Conservation (phyloP, 2,113 vertebrate species). For the Sus scrofa region DNA sequence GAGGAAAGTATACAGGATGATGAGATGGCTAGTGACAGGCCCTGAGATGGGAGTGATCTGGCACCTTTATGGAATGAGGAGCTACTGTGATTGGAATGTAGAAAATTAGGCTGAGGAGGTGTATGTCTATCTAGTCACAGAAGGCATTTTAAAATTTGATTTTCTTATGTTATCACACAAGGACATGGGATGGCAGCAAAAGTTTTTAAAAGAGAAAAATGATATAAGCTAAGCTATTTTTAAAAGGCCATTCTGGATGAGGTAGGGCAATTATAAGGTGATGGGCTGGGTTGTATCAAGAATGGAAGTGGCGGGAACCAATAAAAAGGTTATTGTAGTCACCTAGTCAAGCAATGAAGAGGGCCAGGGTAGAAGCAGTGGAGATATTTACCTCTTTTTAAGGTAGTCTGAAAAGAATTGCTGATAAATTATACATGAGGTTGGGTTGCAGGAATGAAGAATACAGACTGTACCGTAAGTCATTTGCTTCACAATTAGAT, state of each 20-base stretch:
- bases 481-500: not conserved
- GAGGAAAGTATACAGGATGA: not conserved
- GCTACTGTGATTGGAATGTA: not conserved
- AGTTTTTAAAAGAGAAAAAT: not conserved
- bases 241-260: not conserved
- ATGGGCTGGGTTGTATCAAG: not conserved
- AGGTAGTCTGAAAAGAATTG: not conserved
- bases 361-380: not conserved
- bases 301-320: not conserved
- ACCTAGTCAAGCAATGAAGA: not conserved
- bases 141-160: not conserved
- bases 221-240: not conserved
- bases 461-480: not conserved
- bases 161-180: not conserved
- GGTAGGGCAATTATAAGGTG: not conserved
- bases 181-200: not conserved
- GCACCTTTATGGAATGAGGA: not conserved
- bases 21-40: not conserved
- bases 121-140: not conserved
- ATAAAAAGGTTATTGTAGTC: not conserved
- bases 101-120: not conserved
- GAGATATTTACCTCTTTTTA: not conserved
- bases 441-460: not conserved
- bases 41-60: not conserved
- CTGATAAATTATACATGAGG: not conserved